Evolutionary conservation across 2,888 invertebrate genomes (phyloP).

Genomic region (Autographa gamma): DNA sequence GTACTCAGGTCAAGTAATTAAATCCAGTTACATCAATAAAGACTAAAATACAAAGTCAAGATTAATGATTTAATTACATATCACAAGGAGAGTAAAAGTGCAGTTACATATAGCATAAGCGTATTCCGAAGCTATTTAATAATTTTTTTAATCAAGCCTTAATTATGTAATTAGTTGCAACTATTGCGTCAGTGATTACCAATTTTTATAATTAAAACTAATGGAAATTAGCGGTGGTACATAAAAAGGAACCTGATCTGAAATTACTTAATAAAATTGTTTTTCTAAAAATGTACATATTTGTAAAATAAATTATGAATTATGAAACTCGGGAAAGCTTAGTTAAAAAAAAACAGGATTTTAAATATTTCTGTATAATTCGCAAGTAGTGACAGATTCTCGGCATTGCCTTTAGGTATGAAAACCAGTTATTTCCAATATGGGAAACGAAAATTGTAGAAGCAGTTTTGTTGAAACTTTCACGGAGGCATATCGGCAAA

Average conservation of each 20-base stretch:
- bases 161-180: slow-evolving; percentile 29
- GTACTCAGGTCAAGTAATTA: not conserved
- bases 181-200: slow-evolving; percentile 34
- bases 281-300: not conserved
- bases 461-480: slow-evolving; percentile 9
- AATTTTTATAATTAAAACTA: slow-evolving; percentile 27
- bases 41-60: not conserved
- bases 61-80: not conserved
- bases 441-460: slow-evolving; percentile 28
- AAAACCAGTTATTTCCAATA: slow-evolving; percentile 40
- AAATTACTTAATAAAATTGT: slow-evolving; percentile 3
- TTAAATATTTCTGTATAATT: slow-evolving; percentile 33
- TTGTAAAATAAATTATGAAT: no score
- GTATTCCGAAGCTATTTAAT: not conserved
- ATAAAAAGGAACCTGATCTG: slow-evolving; percentile 31
- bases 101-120: not conserved
- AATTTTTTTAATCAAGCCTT: slow-evolving; percentile 9
- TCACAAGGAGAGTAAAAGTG: not conserved
- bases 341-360: not conserved
- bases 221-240: slow-evolving; percentile 26
- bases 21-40: slow-evolving; percentile 4
- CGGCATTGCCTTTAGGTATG: slow-evolving; percentile 37
- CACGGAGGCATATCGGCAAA: not conserved
- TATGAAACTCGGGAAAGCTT: not conserved
- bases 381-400: slow-evolving; percentile 36